Conservation (phyloP, 2,113 vertebrate species). For the Columba janthina region DNA sequence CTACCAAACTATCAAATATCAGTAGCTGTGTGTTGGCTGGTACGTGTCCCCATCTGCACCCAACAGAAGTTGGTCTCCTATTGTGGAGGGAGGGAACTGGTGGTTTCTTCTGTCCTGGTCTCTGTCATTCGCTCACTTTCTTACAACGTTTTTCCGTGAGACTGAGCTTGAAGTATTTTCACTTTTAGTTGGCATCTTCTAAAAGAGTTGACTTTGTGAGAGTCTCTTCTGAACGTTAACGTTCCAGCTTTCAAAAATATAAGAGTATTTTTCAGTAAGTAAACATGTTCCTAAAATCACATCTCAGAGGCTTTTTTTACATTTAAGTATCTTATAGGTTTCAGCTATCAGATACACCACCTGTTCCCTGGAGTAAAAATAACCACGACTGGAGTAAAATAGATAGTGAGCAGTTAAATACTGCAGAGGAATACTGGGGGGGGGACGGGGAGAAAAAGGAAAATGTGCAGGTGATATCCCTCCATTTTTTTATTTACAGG, state of each 20-base stretch:
- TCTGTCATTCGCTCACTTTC: not conserved
- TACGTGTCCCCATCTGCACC: accelerated
- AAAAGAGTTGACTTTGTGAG: not conserved
- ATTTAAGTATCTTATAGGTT: not conserved
- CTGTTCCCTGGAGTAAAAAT: slow-evolving; percentile 45
- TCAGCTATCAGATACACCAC: not conserved
- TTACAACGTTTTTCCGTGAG: not conserved
- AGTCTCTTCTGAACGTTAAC: not conserved
- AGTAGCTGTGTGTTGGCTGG: not conserved
- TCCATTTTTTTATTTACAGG: not conserved
- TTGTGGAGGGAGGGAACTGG: not conserved
- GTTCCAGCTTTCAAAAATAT: not conserved
- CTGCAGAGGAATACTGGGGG: not conserved
- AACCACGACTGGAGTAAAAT: not conserved
- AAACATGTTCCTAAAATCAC: not conserved
- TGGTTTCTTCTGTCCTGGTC: not conserved
- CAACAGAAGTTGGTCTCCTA: not conserved
- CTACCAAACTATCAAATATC: not conserved
- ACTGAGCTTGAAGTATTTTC: not conserved
- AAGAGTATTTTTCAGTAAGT: not conserved
- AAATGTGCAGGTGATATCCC: not conserved
- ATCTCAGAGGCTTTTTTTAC: not conserved
- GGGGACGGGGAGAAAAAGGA: not conserved
- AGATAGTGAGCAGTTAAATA: not conserved
- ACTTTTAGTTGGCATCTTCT: not conserved